Percentiles rank a stretch among this genome's conserved stretches.
Evolutionary conservation across 1,140 invertebrate species (phyloP).

Genomic region (Drosophila elegans): DNA sequence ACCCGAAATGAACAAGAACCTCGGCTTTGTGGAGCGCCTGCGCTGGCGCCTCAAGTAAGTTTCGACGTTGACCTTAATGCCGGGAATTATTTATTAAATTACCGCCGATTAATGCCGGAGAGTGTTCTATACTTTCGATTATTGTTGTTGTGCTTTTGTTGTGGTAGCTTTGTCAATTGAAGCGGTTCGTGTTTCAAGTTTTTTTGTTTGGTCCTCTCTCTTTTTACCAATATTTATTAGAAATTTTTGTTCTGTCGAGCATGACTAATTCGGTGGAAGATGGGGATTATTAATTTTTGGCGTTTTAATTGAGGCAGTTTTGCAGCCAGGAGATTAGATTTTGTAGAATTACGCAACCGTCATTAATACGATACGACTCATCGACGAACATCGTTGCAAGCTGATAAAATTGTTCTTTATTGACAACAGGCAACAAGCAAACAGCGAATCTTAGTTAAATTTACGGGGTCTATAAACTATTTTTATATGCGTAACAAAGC

Average conservation of each 20-base stretch:
- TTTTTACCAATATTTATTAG: slow-evolving; percentile 12
- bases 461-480: not conserved
- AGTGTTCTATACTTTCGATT: slow-evolving; percentile 20
- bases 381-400: not conserved
- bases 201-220: slow-evolving; percentile 22
- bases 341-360: slow-evolving; percentile 12
- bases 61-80: slow-evolving; percentile 47
- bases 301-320: slow-evolving; percentile 22
- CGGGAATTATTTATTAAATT: slow-evolving; percentile 46
- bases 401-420: slow-evolving; percentile 10
- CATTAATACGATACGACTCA: slow-evolving; percentile 6
- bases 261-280: slow-evolving; percentile 35
- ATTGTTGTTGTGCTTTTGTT: slow-evolving; percentile 14
- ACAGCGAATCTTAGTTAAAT: not conserved
- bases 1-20: slow-evolving; percentile 66
- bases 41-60: slow-evolving; percentile 81
- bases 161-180: slow-evolving; percentile 26
- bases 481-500: not conserved
- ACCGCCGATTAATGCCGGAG: slow-evolving; percentile 27
- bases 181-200: slow-evolving; percentile 24
- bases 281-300: slow-evolving; percentile 30
- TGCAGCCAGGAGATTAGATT: slow-evolving; percentile 25
- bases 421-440: not conserved
- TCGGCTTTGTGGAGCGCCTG: slow-evolving; percentile 73
- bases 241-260: slow-evolving; percentile 17